Conservation (phyloP, 2,113 vertebrate species). For the Oryzias celebensis region DNA sequence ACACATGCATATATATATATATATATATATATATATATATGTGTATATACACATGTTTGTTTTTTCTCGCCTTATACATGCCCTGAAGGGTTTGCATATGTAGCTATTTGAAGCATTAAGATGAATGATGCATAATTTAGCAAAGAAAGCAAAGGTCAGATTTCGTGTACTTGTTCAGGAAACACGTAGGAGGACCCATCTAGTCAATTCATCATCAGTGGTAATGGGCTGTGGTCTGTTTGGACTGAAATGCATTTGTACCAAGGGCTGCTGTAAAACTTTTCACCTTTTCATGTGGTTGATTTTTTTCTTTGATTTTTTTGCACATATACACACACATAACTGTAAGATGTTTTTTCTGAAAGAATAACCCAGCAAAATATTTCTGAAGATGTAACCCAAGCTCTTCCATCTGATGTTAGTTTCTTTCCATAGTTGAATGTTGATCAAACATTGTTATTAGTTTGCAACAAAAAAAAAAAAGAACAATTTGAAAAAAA, state of each 20-base stretch:
- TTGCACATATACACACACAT: neutral
- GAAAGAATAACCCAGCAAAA: neutral
- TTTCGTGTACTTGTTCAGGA: slow-evolving; percentile 71
- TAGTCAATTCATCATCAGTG: slow-evolving; percentile 54
- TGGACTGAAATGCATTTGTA: slow-evolving; percentile 16
- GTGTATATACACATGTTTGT: slow-evolving; percentile 4
- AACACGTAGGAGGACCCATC: slow-evolving; percentile 59
- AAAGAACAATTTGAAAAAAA: too few relatives aligned
- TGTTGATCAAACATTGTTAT: too few relatives aligned
- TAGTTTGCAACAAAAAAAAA: too few relatives aligned
- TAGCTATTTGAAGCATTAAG: slow-evolving; percentile 62
- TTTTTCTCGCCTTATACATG: slow-evolving; percentile 29
- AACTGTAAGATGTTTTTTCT: neutral
- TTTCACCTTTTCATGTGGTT: neutral
- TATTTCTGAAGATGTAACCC: too few relatives aligned
- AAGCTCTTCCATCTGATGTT: too few relatives aligned
- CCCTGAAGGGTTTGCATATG: slow-evolving; percentile 35
- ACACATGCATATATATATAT: too few relatives aligned
- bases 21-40: too few relatives aligned
- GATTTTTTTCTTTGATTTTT: slow-evolving; percentile 9
- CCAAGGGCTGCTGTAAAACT: slow-evolving; percentile 35
- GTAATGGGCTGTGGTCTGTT: slow-evolving; percentile 10
- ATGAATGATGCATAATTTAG: slow-evolving; percentile 73
- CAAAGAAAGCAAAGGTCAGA: slow-evolving; percentile 77
- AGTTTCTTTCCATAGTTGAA: too few relatives aligned